phyloP scores from a whole-genome alignment of 2,888 invertebrate genomes.

The Drosophila picticornis region DNA sequence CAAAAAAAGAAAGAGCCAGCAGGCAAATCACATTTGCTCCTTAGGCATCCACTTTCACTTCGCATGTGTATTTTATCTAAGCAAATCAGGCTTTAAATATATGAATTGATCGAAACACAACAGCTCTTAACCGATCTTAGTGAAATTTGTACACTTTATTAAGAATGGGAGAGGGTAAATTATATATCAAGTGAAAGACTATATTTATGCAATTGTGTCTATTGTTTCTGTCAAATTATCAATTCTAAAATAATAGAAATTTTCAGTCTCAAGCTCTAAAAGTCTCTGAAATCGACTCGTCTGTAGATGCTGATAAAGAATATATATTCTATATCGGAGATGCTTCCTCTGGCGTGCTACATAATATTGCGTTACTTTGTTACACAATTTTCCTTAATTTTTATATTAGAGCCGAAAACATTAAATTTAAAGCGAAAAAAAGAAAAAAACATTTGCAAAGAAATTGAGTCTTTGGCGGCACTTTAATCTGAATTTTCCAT shows the following conservation, averaged over 20 bases:
- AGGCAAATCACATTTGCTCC: constrained; percentile 6
- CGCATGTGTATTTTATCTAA: not conserved
- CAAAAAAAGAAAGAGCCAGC: constrained; percentile 1
- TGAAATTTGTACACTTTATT: not conserved
- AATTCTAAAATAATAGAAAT: not conserved
- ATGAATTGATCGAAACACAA: not conserved
- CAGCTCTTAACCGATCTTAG: not conserved
- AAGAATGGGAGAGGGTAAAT: not conserved
- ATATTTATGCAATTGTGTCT: too few species aligned
- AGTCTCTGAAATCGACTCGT: not conserved
- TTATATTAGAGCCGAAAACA: not conserved
- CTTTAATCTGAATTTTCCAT: constrained; percentile 32
- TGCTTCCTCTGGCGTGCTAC: rapidly evolving
- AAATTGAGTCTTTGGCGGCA: not conserved
- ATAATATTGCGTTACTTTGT: not conserved
- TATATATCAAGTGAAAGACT: too few species aligned
- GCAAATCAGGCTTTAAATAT: not conserved
- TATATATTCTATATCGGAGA: not conserved
- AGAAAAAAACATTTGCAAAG: constrained; percentile 8
- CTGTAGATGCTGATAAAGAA: not conserved
- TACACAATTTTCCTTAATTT: not conserved
- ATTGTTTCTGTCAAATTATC: not conserved
- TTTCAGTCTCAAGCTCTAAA: not conserved
- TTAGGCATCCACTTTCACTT: not conserved
- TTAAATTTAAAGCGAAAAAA: constrained; percentile 12